phyloP scores from a whole-genome alignment of 2,797 vertebrate genomes.

The Lerista edwardsae region DNA sequence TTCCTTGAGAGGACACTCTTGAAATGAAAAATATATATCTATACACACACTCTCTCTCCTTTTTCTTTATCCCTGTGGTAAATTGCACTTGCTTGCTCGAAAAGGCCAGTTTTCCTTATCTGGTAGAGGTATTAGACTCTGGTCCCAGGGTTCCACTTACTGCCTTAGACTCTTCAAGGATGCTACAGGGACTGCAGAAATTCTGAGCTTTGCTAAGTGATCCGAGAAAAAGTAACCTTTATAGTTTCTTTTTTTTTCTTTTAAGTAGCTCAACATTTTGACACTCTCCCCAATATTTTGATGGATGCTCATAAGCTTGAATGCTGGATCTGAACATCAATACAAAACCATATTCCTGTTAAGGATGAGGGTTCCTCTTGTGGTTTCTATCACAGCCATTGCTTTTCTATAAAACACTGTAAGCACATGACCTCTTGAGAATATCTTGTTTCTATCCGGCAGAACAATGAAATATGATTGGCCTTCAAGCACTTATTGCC shows the following conservation, averaged over 20 bases:
- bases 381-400: conserved; percentile 49
- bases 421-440: conserved; percentile 74
- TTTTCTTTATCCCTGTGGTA: conserved; percentile 59
- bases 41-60: background rate
- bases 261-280: conserved; percentile 45
- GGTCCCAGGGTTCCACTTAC: conserved; percentile 45
- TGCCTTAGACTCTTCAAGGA: conserved; percentile 55
- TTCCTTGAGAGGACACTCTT: conserved; percentile 8
- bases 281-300: conserved; percentile 23
- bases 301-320: conserved; percentile 50
- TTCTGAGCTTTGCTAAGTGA: conserved; percentile 52
- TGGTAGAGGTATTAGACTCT: conserved; percentile 20
- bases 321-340: conserved; percentile 61
- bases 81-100: conserved; percentile 55
- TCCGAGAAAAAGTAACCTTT: conserved; percentile 49
- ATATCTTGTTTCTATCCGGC: conserved; percentile 84
- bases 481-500: conserved; percentile 76
- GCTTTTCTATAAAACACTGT: conserved; percentile 73
- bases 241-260: conserved; percentile 49
- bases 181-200: conserved; percentile 59
- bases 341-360: conserved; percentile 54
- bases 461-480: conserved; percentile 83
- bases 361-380: conserved; percentile 51
- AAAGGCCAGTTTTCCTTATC: conserved; percentile 59
- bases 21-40: background rate